phyloP scores from a whole-genome alignment of 2,888 invertebrate genomes.

The Tipula vernalis region DNA sequence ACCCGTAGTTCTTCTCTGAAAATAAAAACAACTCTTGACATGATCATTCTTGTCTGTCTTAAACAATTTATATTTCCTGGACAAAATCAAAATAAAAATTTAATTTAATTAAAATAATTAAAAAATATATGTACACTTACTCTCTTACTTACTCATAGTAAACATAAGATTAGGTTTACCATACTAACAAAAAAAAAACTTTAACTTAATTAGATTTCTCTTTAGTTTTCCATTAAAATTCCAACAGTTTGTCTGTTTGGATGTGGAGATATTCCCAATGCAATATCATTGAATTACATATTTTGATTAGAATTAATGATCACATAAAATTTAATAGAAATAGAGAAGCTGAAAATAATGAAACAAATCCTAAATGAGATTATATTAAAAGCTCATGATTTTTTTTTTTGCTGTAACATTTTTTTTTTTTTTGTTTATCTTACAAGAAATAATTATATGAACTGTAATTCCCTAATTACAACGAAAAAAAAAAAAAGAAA shows the following conservation, averaged over 20 bases:
- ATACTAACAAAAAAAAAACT: background rate
- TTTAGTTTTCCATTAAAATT: background rate
- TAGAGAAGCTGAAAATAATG: background rate
- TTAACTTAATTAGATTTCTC: background rate
- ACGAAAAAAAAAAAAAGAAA: background rate
- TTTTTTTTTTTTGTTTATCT: background rate
- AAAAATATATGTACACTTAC: background rate
- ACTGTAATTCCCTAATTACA: slow-evolving; percentile 4
- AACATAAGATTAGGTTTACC: background rate
- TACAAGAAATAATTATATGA: background rate
- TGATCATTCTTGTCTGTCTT: background rate
- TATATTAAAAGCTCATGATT: background rate
- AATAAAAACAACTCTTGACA: background rate
- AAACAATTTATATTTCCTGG: background rate
- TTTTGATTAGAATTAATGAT: background rate
- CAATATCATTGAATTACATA: background rate
- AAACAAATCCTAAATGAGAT: background rate
- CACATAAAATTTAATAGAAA: background rate
- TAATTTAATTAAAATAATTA: background rate
- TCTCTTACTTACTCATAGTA: background rate
- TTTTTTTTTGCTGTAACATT: background rate
- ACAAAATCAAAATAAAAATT: background rate
- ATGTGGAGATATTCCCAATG: background rate
- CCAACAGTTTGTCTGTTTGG: background rate
- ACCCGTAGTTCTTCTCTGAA: too few species aligned